Percentiles rank a stretch among this genome's conserved stretches.
phyloP scores from a whole-genome alignment of 2,888 invertebrate species.

The Calliopum simillimum region DNA sequence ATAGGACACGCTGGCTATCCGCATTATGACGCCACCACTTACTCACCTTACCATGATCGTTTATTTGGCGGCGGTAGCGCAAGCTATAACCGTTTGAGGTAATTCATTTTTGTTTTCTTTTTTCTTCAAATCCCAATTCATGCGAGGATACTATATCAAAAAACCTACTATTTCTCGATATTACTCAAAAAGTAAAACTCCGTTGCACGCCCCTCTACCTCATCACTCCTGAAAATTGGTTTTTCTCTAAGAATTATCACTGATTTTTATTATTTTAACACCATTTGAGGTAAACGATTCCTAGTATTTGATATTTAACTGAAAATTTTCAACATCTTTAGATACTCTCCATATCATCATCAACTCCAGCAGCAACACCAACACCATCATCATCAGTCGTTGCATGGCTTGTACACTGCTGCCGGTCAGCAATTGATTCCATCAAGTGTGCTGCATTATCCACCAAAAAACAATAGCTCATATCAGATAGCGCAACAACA shows the following conservation, averaged over 20 bases:
- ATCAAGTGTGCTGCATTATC: slow-evolving; percentile 60
- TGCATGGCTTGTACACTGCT: slow-evolving; percentile 54
- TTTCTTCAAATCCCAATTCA: too few relatives aligned
- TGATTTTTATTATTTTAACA: too few relatives aligned
- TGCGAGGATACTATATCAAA: too few relatives aligned
- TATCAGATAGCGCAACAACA: slow-evolving; percentile 22
- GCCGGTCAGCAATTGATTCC: slow-evolving; percentile 59
- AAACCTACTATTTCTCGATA: too few relatives aligned
- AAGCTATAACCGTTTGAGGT: not conserved
- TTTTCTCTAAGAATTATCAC: too few relatives aligned
- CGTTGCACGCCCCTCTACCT: too few relatives aligned
- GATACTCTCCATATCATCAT: slow-evolving; percentile 45
- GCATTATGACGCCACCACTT: not conserved
- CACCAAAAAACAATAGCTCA: slow-evolving; percentile 47
- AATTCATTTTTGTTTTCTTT: not conserved
- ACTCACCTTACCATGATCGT: slow-evolving; percentile 39
- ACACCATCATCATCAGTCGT: slow-evolving; percentile 36
- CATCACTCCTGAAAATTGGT: too few relatives aligned
- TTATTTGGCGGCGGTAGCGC: slow-evolving; percentile 42
- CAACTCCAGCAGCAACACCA: slow-evolving; percentile 34
- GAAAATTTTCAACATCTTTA: slow-evolving; percentile 52
- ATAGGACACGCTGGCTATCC: too few relatives aligned
- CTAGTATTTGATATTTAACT: not conserved
- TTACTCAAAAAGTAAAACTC: too few relatives aligned
- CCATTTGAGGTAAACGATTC: too few relatives aligned